Conservation (phyloP, 2,888 invertebrate species). For the Ctenicera cuprea region DNA sequence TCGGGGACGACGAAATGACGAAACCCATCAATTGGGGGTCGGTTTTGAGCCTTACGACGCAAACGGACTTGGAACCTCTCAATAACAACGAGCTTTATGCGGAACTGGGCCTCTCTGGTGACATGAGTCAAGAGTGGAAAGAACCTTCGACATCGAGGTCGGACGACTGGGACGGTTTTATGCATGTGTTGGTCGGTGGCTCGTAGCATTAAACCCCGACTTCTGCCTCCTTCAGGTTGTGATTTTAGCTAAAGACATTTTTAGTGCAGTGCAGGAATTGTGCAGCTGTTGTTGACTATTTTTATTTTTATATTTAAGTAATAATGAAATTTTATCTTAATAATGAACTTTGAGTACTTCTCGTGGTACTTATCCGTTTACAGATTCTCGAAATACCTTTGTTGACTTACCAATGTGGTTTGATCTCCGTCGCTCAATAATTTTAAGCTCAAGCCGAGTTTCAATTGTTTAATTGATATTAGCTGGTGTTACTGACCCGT, state of each 20-base stretch:
- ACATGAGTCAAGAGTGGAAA: conserved; percentile 79
- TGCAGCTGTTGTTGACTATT: conserved; percentile 69
- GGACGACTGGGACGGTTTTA: conserved; percentile 78
- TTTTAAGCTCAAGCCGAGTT: conserved; percentile 57
- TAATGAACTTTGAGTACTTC: conserved; percentile 48
- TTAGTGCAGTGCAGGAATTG: conserved; percentile 67
- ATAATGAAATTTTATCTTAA: conserved; percentile 49
- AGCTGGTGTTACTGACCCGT: conserved; percentile 66
- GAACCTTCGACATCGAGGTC: conserved; percentile 70
- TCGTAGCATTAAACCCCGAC: conserved; percentile 73
- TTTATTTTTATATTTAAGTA: conserved; percentile 65
- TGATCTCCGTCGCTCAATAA: conserved; percentile 71
- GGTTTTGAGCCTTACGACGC: conserved; percentile 89
- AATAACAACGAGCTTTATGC: conserved; percentile 86
- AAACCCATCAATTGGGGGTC: conserved; percentile 94
- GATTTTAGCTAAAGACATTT: conserved; percentile 66
- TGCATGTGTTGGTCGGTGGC: conserved; percentile 82
- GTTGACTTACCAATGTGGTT: conserved; percentile 56
- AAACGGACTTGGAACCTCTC: conserved; percentile 88
- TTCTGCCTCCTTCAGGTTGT: conserved; percentile 70
- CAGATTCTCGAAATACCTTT: conserved; percentile 52
- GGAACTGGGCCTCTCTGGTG: conserved; percentile 82
- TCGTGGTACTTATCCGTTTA: conserved; percentile 46
- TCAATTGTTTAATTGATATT: conserved; percentile 59
- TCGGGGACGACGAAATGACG: conserved; percentile 84